Base-by-base conservation (phyloP, 2,113 vertebrate genomes). In the Oreochromis spilurus region DNA sequence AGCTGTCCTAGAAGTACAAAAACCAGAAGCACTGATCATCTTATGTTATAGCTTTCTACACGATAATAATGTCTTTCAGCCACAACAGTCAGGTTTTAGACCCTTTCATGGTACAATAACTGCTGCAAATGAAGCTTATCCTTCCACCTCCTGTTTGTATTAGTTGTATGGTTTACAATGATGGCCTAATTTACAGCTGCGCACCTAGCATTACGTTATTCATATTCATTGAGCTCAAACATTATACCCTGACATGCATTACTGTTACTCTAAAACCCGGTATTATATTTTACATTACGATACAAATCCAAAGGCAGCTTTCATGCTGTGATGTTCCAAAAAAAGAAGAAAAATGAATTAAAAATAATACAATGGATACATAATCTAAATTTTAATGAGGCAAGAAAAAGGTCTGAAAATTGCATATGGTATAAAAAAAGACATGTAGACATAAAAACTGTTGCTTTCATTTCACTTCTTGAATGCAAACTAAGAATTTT, bases 261-360 rank as follows among this genome's bases (percentile, higher is more conserved):
- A 36, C 48, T 43, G 78, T 57, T 85, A 48, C 31, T 24, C 11
- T 72, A 31, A 89, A 86, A 91, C 87, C 81, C 65, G 84, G 94
- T 94, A 91, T 90, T 21, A 40, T 40, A 31, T 36, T 65, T 79
- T 52, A 6, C n/a, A 77, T 79, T 81, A 11, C 4, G 12, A 38
- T 31, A 21, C 1, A 11, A 10, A 34, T 45, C 54, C 29, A 82
- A 24, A 67, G 17, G n/a, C 24, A 45, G 16, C 7, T 26, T 36
- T 84, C 5, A 58, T 12, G 29, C 38, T 79, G 67, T 9, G 16
- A 82, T 43, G 19, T 83, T 21, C 5, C 6, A 82, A 85, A 81
- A 83, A 48, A 4, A 0, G 29, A 62, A 34, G 9, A 34, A 36
- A 62, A 62, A 36, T 38, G 1, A 65, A 38, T 38, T 8, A 21